Base-by-base conservation (phyloP, 2,797 vertebrate species). In the Otolemur crassicaudatus region DNA sequence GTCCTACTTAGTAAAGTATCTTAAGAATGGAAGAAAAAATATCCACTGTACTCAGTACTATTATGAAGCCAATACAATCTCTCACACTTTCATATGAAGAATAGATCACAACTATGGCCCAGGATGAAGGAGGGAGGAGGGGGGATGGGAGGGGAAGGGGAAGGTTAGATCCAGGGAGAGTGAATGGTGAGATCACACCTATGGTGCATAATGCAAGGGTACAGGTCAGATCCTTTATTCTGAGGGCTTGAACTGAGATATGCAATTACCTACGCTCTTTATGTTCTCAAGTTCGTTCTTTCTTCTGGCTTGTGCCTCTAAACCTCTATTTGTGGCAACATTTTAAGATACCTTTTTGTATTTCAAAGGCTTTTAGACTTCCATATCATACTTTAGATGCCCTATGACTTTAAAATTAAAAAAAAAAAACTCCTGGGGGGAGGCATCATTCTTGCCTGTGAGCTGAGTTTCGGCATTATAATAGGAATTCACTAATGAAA, bases 321-420 rank as follows among this genome's bases (percentile, higher is more conserved):
- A 73, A 69, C 49, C 49, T 95, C 37, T 53, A 65, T 87, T 85
- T 95, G 73, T 37, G 76, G 72, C 72, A 86, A 79, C 92, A 93
- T 90, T 95, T 96, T 92, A 75, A 92, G 40, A 87, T 97, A 95
- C 94, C 96, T 90, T 89, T 91, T 73, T 83, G 90, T 61, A 83
- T 72, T 96, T 58, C 92, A 88, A 96, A 96, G 93, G 80, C 95
- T 94, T 77, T 91, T 79, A 87, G 88, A 53, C 25, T 17, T 83
- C 91, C 63, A 25, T 63, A 31, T 69, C 79, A 77, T 73, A 77
- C 31, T 94, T 96, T 93, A 96, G 96, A 90, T 85, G 73, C 46
- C 58, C 43, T 46, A 34, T 89, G 49, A 91, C 63, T 86, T 95
- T 83, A 95, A 86, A 96, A 81, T 87, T 49, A 49, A 67, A 87